Percentiles rank a stretch among this genome's conserved stretches.
Evolutionary conservation across 2,888 invertebrate genomes (phyloP).

Genomic region (Drosophila affinis): DNA sequence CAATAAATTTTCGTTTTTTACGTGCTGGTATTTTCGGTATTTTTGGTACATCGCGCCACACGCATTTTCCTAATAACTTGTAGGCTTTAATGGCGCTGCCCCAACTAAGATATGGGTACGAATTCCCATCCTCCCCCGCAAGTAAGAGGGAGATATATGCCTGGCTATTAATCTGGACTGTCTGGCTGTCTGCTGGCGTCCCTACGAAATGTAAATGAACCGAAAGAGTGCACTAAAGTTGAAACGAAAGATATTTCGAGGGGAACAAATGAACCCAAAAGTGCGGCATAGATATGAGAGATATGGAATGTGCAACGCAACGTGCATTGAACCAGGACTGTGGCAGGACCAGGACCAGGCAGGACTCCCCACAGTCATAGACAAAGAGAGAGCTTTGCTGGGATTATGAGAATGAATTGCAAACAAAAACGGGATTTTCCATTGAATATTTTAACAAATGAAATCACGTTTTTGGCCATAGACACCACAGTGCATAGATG

Average conservation of each 20-base stretch:
- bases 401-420: slow-evolving; percentile 9
- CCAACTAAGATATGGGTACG: slow-evolving; percentile 45
- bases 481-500: neutral
- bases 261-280: slow-evolving; percentile 1
- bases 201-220: slow-evolving; percentile 34
- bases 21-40: slow-evolving; percentile 32
- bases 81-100: slow-evolving; percentile 50
- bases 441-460: slow-evolving; percentile 1
- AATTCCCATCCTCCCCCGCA: neutral
- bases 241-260: neutral
- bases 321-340: slow-evolving; percentile 27
- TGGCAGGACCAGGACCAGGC: too few species aligned
- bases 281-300: neutral
- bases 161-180: slow-evolving; percentile 45
- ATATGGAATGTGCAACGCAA: slow-evolving; percentile 33
- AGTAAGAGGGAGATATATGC: slow-evolving; percentile 25
- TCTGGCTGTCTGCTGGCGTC: slow-evolving; percentile 17
- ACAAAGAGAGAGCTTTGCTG: slow-evolving; percentile 1
- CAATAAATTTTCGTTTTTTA: slow-evolving; percentile 77
- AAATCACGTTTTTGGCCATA: neutral
- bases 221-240: slow-evolving; percentile 19
- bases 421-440: slow-evolving; percentile 1
- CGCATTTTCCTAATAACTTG: slow-evolving; percentile 59
- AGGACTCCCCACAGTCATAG: neutral
- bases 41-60: slow-evolving; percentile 29